A percentile compares a stretch with the other conserved stretches of the same genome.
Evolutionary conservation across 2,797 vertebrate species (phyloP).

Genomic region (Dryobates pubescens): DNA sequence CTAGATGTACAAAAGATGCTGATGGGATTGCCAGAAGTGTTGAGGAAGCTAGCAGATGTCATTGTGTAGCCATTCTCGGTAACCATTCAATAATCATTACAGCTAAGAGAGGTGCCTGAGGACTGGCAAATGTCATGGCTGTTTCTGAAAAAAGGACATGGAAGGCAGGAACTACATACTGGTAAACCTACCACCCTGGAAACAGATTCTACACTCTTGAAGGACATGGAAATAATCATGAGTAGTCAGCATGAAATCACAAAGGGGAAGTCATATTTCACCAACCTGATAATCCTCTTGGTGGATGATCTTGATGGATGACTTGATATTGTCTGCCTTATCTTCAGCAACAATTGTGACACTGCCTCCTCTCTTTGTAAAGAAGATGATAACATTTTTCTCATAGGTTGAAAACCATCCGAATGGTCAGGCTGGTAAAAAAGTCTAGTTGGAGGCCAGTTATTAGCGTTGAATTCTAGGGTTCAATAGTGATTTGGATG

Average conservation of each 20-base stretch:
- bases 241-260: not conserved
- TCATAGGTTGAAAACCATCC: not conserved
- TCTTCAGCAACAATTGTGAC: not conserved
- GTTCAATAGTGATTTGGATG: not conserved
- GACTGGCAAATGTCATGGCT: not conserved
- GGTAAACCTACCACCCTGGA: not conserved
- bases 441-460: too few relatives aligned
- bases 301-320: not conserved
- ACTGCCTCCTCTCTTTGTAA: not conserved
- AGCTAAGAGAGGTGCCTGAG: not conserved
- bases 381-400: not conserved
- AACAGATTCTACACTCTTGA: not conserved
- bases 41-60: not conserved
- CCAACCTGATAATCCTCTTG: not conserved
- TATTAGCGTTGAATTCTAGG: not conserved
- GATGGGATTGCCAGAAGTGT: not conserved
- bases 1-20: not conserved
- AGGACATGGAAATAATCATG: not conserved
- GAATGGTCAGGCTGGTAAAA: not conserved
- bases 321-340: not conserved
- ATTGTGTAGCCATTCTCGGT: not conserved
- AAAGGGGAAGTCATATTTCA: not conserved
- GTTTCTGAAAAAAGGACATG: not conserved
- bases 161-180: not conserved
- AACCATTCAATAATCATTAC: not conserved